phyloP scores from a whole-genome alignment of 2,888 invertebrate species.

The Drosophila sordidula region DNA sequence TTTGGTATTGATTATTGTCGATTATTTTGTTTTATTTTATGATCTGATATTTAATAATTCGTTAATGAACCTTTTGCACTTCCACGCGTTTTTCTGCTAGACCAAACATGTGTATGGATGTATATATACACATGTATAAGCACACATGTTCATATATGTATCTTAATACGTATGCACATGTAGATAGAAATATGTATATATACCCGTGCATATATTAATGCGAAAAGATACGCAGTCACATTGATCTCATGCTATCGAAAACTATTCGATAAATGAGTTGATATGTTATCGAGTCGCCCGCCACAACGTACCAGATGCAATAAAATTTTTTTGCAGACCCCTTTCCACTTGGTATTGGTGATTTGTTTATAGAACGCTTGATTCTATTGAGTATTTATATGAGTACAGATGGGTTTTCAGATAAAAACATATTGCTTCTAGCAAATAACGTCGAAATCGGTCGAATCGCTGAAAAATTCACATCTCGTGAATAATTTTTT shows the following conservation, averaged over 20 bases:
- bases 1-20: neutral
- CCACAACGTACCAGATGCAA: constrained; percentile 1
- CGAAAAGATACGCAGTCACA: constrained; percentile 16
- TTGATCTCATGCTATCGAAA: constrained; percentile 14
- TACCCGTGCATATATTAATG: neutral
- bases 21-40: neutral
- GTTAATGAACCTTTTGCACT: constrained; percentile 1
- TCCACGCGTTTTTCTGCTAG: constrained; percentile 6
- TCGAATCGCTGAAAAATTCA: too few species aligned
- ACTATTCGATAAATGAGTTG: constrained; percentile 9
- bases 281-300: neutral
- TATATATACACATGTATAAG: neutral
- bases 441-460: too few species aligned
- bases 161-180: constrained; percentile 6
- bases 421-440: too few species aligned
- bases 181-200: neutral
- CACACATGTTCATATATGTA: neutral
- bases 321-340: too few species aligned
- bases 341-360: too few species aligned
- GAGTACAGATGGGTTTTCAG: too few species aligned
- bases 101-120: constrained; percentile 1
- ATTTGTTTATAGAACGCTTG: too few species aligned
- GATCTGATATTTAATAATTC: neutral
- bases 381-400: too few species aligned
- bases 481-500: too few species aligned